These are phyloP conservation scores for Odontothrips loti DNA, from an alignment of 2,888 invertebrate genomes.

Conservation along the genomic window DNA sequence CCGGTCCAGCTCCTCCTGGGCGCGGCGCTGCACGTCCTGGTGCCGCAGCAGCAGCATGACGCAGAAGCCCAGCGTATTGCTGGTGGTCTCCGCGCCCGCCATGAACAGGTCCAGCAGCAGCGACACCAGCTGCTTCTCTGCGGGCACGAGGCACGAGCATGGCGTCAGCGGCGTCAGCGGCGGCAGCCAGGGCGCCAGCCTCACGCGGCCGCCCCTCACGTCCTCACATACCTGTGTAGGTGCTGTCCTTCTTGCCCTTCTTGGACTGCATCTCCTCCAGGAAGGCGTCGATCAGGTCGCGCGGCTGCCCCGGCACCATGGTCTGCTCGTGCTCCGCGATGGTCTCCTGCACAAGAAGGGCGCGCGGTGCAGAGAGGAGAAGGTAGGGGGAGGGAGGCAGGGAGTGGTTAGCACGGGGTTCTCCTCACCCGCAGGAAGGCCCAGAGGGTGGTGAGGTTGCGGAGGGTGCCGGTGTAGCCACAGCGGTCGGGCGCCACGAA, in stretches of 20 bases:
- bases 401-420: neutral
- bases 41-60: constrained; percentile 57
- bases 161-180: neutral
- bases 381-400: neutral
- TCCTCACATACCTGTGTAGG: neutral
- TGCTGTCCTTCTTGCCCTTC: neutral
- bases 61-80: constrained; percentile 59
- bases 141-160: neutral
- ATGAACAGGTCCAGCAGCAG: constrained; percentile 63
- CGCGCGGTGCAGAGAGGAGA: neutral
- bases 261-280: constrained; percentile 53
- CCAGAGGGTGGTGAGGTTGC: constrained; percentile 48
- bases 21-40: constrained; percentile 53
- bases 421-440: constrained; percentile 51
- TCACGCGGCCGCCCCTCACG: neutral
- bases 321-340: constrained; percentile 40
- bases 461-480: constrained; percentile 52
- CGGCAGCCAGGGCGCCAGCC: neutral
- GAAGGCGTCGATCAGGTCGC: constrained; percentile 64
- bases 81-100: constrained; percentile 67
- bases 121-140: constrained; percentile 47
- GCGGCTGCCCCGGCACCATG: constrained; percentile 33
- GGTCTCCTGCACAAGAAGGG: constrained; percentile 38
- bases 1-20: constrained; percentile 58
- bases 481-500: constrained; percentile 59